Evolutionary conservation across 2,113 vertebrate species (phyloP).

Genomic region (Eudyptes chrysolophus): DNA sequence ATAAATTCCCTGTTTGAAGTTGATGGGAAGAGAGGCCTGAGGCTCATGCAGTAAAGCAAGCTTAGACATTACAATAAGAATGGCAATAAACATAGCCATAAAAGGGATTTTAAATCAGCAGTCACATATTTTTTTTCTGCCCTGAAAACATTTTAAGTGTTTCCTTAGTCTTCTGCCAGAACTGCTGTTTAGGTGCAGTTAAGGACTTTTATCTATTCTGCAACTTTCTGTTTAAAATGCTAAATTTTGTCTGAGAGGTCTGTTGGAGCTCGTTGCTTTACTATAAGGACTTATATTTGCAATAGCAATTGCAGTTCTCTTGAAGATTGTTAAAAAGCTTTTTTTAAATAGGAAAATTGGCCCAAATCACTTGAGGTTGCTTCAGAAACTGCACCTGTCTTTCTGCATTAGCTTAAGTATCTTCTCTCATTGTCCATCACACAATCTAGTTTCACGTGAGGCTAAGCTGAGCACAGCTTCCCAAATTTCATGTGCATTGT

Average conservation of each 20-base stretch:
- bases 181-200: neutral
- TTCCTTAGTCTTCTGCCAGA: neutral
- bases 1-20: conserved; percentile 17
- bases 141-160: neutral
- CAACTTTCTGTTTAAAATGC: neutral
- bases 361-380: neutral
- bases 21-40: conserved; percentile 26
- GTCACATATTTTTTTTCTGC: neutral
- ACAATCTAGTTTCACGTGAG: neutral
- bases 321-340: neutral
- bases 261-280: neutral
- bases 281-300: neutral
- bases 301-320: neutral
- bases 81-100: conserved; percentile 10
- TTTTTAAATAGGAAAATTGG: neutral
- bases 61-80: conserved; percentile 6
- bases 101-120: conserved; percentile 22
- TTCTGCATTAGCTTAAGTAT: neutral
- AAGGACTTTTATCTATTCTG: neutral
- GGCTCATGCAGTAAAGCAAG: conserved; percentile 9
- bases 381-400: neutral
- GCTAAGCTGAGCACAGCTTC: neutral
- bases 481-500: neutral
- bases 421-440: neutral
- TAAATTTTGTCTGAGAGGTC: neutral